Evolutionary conservation across 2,888 invertebrate genomes (phyloP), one percentile per base, ranked within the genome.

Genomic region (Acrocyrtus sp.): DNA sequence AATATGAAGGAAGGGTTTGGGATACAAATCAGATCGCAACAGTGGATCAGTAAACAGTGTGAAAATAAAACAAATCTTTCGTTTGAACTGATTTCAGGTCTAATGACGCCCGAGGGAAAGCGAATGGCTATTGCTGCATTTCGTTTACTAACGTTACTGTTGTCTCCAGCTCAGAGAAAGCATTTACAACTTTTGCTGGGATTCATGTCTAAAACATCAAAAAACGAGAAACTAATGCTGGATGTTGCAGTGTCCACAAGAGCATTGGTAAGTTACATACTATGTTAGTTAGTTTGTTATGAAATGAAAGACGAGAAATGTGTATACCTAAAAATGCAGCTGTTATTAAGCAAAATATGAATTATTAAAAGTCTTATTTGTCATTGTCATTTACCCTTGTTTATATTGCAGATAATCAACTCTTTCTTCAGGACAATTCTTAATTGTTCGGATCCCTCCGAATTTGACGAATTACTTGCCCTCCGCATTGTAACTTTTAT

Each of bases 101-200:
- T 80, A 19, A 80, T 80, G 79, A 80, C 78, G 4, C 51, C 62
- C 3, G 79, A 78, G 29, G 79, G 79, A 2, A 80, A 80, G 34
- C 53, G 58, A 45, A 69, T 80, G 69, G 79, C 79, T 1, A 65
- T 80, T 21, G 41, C 72, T 8, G 72, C 79, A 10, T 80, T 80
- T 54, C 63, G 79, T 6, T 50, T 78, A 3, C 47, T 80, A 8
- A 78, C 78, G 6, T 51, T 80, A 17, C 27, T 80, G 26, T 45
- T 80, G 12, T 77, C 79, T n/a, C 74, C 79, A 8, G n/a, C 63
- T 8, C 58, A 76, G 43, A 60, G 80, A 45, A 78, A 76, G 10
- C 78, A 80, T 50, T 63, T 80, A 22, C 78, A 80, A 67, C 62
- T 77, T 48, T 69, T 80, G 12, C 72, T 80, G 8, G 63, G 76